A percentile compares a stretch with the other conserved stretches of the same genome.
These are phyloP conservation scores for Nasonia vitripennis DNA, from an alignment of 1,140 invertebrate species.

Conservation along the genomic window DNA sequence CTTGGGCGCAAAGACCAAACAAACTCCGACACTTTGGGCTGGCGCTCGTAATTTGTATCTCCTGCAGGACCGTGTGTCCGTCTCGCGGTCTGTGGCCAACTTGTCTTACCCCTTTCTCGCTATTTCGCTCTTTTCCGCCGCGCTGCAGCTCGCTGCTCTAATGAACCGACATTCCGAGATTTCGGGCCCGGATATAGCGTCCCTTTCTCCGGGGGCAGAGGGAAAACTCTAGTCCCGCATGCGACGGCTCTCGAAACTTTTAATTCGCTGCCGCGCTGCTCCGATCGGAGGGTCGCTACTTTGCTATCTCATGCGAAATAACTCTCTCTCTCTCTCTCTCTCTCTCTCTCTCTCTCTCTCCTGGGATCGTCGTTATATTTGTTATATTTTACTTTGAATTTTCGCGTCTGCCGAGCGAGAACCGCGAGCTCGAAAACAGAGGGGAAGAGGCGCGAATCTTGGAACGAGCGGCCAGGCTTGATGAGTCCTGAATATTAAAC, in stretches of 20 bases:
- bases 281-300: background rate
- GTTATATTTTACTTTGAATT: constrained; percentile 1
- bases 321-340: too few species aligned
- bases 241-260: constrained; percentile 5
- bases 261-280: background rate
- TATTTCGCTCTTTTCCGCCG: background rate
- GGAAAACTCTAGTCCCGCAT: constrained; percentile 2
- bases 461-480: background rate
- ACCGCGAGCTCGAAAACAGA: background rate
- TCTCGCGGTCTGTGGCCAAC: constrained; percentile 13
- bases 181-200: constrained; percentile 8
- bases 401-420: background rate
- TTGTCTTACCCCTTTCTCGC: constrained; percentile 10
- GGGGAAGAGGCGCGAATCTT: background rate
- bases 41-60: constrained; percentile 31
- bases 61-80: background rate
- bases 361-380: background rate
- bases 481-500: constrained; percentile 37
- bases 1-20: background rate
- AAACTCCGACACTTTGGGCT: constrained; percentile 50
- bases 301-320: background rate
- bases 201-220: background rate
- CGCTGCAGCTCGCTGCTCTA: background rate
- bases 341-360: too few species aligned
- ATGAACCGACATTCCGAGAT: constrained; percentile 29